Evolutionary conservation across 2,888 invertebrate genomes (phyloP).

Genomic region (Cephus rjabovi): DNA sequence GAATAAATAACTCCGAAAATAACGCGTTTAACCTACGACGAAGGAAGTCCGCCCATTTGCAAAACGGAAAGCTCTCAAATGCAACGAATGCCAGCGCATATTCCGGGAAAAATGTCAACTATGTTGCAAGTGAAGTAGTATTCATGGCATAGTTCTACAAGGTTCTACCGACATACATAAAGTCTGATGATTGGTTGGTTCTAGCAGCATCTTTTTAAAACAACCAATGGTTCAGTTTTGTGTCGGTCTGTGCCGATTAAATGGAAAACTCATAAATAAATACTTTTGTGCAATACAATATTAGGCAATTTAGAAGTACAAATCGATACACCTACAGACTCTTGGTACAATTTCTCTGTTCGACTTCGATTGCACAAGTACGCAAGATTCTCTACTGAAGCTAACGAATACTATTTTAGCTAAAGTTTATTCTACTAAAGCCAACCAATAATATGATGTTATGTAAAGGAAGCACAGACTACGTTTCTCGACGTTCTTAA

Average conservation of each 20-base stretch:
- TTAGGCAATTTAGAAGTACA: too few species aligned
- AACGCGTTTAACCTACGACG: neutral
- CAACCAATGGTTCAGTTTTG: too few species aligned
- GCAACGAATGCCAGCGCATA: neutral
- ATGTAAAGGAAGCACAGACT: neutral
- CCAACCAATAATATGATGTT: neutral
- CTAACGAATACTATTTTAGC: too few species aligned
- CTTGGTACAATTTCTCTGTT: neutral
- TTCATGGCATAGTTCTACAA: neutral
- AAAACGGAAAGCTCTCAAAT: neutral
- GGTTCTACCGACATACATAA: too few species aligned
- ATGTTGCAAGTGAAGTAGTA: neutral
- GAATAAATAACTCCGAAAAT: neutral
- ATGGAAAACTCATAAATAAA: too few species aligned
- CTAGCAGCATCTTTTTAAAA: too few species aligned
- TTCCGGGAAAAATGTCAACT: neutral
- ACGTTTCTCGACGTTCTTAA: too few species aligned
- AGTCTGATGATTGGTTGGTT: too few species aligned
- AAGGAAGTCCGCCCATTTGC: neutral
- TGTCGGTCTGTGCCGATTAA: too few species aligned
- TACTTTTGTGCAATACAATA: too few species aligned
- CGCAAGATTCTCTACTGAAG: neutral
- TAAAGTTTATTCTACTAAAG: too few species aligned
- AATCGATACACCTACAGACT: too few species aligned
- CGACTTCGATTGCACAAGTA: neutral